Evolutionary conservation across 30 jellyfish, hydroid and myxozoan species (phyloP), one percentile per base, ranked within the genome.

Genomic region (Aurelia aurita complex sp. Pacific): DNA sequence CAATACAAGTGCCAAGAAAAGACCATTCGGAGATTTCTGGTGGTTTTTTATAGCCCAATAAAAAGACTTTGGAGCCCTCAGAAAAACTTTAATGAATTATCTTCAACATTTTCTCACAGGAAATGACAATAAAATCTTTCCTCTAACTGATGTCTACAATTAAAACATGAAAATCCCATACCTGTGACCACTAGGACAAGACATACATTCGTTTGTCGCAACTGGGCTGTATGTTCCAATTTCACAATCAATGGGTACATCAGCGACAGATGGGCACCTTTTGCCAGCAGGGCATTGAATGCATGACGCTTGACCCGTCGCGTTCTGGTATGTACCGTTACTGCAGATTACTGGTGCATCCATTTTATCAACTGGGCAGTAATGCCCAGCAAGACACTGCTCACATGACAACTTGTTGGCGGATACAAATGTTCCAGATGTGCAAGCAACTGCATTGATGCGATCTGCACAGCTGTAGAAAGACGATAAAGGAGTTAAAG

Each of bases 361-460:
- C 43, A 82, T 16, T 29, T n/a, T 67, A 7, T 38, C 70, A 82
- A 55, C 66, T 1, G 87, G 87, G 64, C 98, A 91, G 74, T 67
- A 61, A 85, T 67, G 74, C 23, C 98, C 98, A 15, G 60, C 61
- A 38, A 94, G 98, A 77, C 98, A 91, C 55, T 60, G 93, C 40
- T 19, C 88, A 68, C 98, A 91, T 34, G 88, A 55, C 57, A 71
- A 15, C 33, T 73, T 70, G 76, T 81, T 86, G 32, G 51, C 85
- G 10, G 96, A 65, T 16, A 82, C 82, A 55, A 18, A 91, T 5
- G 91, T 53, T 33, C 98, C 96, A 16, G 52, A 60, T 2, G 34
- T 5, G 46, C 94, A 84, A n/a, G 29, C 76, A 12, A 60, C 66
- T 34, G 82, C 76, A 74, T 46, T 73, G 59, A 15, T 35, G 12